Conservation (phyloP, 2,888 invertebrate species). For the Leptodirus hochenwartii region DNA sequence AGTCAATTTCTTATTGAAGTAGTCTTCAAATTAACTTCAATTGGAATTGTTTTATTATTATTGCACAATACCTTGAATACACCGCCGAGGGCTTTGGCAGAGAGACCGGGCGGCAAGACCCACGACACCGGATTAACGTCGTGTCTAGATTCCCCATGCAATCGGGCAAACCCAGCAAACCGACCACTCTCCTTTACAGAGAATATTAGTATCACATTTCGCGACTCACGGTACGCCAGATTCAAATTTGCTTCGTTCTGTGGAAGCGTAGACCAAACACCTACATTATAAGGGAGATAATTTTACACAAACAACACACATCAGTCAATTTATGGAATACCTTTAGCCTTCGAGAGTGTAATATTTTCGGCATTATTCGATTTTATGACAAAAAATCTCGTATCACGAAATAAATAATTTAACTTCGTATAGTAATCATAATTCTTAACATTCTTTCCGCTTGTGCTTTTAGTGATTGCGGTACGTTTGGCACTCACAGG, state of each 20-base stretch:
- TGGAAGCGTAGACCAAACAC: conserved; percentile 95
- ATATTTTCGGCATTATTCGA: conserved; percentile 97
- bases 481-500: too few species aligned
- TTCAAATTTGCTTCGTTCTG: conserved; percentile 94
- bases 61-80: too few species aligned
- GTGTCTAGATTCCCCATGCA: conserved; percentile 73
- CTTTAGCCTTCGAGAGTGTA: conserved; percentile 81
- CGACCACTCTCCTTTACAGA: conserved; percentile 97
- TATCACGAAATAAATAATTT: conserved; percentile 87
- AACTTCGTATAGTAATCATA: conserved; percentile 78
- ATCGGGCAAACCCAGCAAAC: conserved; percentile 84
- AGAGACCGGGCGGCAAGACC: conserved; percentile 86
- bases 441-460: conserved; percentile 26
- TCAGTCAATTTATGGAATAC: too few species aligned
- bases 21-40: too few species aligned
- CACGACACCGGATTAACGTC: conserved; percentile 82
- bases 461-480: conserved; percentile 23
- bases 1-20: too few species aligned
- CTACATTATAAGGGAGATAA: too few species aligned
- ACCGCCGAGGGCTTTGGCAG: conserved; percentile 83
- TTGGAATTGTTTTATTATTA: too few species aligned
- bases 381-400: conserved; percentile 91
- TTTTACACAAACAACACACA: too few species aligned
- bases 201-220: conserved; percentile 89
- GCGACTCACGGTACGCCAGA: conserved; percentile 79